Base-by-base conservation (phyloP, 1,140 invertebrate species). In the Aradophagus sp. region DNA sequence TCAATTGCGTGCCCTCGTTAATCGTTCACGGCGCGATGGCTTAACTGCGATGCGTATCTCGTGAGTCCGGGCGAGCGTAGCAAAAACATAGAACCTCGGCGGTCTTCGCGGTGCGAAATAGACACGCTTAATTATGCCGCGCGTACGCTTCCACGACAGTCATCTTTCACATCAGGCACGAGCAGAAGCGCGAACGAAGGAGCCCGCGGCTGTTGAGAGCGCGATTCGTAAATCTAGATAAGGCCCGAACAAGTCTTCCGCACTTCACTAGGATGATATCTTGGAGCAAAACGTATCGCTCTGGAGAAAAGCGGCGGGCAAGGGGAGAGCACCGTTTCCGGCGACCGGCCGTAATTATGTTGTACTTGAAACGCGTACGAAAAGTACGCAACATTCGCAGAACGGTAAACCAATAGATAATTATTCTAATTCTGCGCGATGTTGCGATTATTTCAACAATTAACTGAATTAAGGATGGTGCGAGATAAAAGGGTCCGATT, bases 1-100 rank as follows among this genome's bases (percentile, higher is more conserved):
- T 48, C 61, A 63, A 63, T 42, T 69, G 50, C 42, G 45, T 73
- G 78, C 66, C 73, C 78, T 71, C 70, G 77, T 81, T 82, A 79
- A 82, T 82, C 76, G 76, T 78, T 80, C 75, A 79, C 69, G 67
- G 67, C 23, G 35, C 50, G 55, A 48, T 77, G 76, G 59, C 70
- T 76, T 61, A 70, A 65, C 38, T 65, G 35, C 58, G 78, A 80
- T 80, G 39, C 53, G 63, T 78, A 80, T 82, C 78, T 76, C 45
- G 73, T 59, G 59, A 67, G 65, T 65, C 58, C 63, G 67, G 48
- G 72, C 66, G 59, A 74, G 55, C 70, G 56, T 72, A 74, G 48
- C 44, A 47, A 48, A 67, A 48, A 34, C 39, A 70, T 31, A 56
- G 45, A 5, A n/a, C n/a, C n/a, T n/a, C n/a, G n/a, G n/a, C n/a